Conservation (phyloP, 2,888 invertebrate genomes). For the Xestoiulus laeticollis region DNA sequence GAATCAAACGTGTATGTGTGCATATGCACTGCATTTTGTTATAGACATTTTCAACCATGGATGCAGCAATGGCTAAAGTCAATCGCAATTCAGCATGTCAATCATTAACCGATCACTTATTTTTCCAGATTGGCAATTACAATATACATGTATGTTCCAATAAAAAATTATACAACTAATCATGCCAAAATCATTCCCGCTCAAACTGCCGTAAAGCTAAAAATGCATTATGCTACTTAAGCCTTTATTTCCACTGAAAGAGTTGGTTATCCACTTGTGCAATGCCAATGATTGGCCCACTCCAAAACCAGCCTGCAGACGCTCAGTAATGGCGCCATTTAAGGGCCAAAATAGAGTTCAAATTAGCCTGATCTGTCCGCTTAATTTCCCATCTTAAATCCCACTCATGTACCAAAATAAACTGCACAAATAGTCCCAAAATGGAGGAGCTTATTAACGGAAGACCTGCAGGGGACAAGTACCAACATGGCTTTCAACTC, state of each 20-base stretch:
- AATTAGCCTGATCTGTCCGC: conserved; percentile 12
- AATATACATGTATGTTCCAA: no score
- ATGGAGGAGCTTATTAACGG: background rate
- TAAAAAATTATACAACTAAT: no score
- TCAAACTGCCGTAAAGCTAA: background rate
- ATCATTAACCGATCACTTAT: no score
- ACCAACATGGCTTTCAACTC: conserved; percentile 23
- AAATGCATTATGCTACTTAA: background rate
- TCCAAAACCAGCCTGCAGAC: background rate
- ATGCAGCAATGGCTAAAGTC: background rate
- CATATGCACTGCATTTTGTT: no score
- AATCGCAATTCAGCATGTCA: background rate
- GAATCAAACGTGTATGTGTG: no score
- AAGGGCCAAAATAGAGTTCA: background rate
- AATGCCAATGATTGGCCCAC: conserved; percentile 10
- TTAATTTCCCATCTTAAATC: conserved; percentile 15
- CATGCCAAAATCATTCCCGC: no score
- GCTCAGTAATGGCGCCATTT: background rate
- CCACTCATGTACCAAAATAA: background rate
- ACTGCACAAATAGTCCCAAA: background rate
- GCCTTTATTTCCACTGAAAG: background rate
- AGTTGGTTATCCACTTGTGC: background rate
- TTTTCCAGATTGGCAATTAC: background rate
- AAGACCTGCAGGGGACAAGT: background rate
- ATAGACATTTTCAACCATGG: no score